Evolutionary conservation across 2,888 invertebrate genomes (phyloP).

Genomic region (Idaea straminata): DNA sequence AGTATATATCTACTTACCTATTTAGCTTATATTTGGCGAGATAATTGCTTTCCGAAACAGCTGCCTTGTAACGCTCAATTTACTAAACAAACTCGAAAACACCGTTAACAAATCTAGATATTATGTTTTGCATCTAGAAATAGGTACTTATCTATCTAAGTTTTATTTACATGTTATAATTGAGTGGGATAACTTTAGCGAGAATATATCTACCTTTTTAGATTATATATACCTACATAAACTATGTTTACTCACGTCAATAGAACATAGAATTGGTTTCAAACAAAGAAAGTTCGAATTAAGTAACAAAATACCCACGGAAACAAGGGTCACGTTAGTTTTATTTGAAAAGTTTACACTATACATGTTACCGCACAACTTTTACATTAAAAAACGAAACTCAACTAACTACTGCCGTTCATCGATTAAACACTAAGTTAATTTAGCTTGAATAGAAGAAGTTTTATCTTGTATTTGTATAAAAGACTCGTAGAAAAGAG

Average conservation of each 20-base stretch:
- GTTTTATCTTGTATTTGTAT: not conserved
- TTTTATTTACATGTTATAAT: not conserved
- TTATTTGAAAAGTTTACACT: constrained; percentile 71
- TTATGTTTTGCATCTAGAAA: not conserved
- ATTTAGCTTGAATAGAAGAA: not conserved
- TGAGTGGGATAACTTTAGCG: not conserved
- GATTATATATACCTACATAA: not conserved
- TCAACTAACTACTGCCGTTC: constrained; percentile 16
- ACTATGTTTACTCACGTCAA: not conserved
- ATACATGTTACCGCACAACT: constrained; percentile 49
- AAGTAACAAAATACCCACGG: constrained; percentile 54
- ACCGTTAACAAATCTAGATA: too few species aligned
- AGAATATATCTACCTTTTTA: not conserved
- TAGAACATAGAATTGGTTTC: constrained; percentile 32
- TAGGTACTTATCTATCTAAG: not conserved
- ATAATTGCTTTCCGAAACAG: too few species aligned
- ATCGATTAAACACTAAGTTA: constrained; percentile 15
- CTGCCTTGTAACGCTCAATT: too few species aligned
- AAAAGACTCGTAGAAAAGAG: not conserved
- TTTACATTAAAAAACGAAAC: constrained; percentile 35
- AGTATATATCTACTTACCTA: too few species aligned
- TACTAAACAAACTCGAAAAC: too few species aligned
- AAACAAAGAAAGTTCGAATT: constrained; percentile 55
- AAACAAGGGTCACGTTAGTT: constrained; percentile 66
- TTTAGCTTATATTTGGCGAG: too few species aligned